Percentiles rank a stretch among this genome's conserved stretches.
These are phyloP conservation scores for Caenorhabditis plicata DNA, from an alignment of 2,888 invertebrate genomes.

Conservation along the genomic window DNA sequence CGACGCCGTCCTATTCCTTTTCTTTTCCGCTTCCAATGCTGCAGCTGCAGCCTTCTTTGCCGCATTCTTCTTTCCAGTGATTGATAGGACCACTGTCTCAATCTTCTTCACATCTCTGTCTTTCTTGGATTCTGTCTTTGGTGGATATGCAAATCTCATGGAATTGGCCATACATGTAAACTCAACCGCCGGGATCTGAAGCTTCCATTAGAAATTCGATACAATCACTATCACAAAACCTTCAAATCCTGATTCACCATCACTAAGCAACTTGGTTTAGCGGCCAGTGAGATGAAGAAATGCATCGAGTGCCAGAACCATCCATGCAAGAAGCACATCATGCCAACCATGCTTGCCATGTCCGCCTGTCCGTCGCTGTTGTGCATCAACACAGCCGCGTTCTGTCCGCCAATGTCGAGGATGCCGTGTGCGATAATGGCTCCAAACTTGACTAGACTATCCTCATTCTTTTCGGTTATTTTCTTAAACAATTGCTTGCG, in stretches of 20 bases:
- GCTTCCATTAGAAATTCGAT: not conserved
- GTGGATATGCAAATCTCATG: constrained; percentile 21
- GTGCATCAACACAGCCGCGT: constrained; percentile 21
- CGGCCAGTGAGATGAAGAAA: constrained; percentile 24
- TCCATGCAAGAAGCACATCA: constrained; percentile 35
- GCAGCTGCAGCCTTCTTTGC: constrained; percentile 3
- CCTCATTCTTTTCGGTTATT: constrained; percentile 30
- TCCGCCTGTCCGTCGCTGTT: constrained; percentile 27
- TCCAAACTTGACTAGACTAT: constrained; percentile 28
- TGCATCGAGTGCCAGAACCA: constrained; percentile 39
- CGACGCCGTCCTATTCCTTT: not conserved
- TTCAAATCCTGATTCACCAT: constrained; percentile 25
- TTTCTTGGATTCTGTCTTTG: constrained; percentile 22
- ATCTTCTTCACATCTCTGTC: constrained; percentile 30
- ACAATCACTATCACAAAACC: not conserved
- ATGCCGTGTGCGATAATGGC: constrained; percentile 28
- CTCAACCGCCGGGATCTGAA: constrained; percentile 13
- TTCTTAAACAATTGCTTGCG: constrained; percentile 29
- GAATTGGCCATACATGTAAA: constrained; percentile 9
- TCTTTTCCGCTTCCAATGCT: constrained; percentile 4
- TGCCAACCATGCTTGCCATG: constrained; percentile 30
- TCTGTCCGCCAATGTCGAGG: constrained; percentile 28
- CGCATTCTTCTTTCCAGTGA: constrained; percentile 28
- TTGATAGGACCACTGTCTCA: constrained; percentile 29
- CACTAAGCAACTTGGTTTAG: constrained; percentile 25